Percentiles rank a stretch among this genome's conserved stretches.
phyloP scores from a whole-genome alignment of 2,888 invertebrate species.

The Drosophila picticornis region DNA sequence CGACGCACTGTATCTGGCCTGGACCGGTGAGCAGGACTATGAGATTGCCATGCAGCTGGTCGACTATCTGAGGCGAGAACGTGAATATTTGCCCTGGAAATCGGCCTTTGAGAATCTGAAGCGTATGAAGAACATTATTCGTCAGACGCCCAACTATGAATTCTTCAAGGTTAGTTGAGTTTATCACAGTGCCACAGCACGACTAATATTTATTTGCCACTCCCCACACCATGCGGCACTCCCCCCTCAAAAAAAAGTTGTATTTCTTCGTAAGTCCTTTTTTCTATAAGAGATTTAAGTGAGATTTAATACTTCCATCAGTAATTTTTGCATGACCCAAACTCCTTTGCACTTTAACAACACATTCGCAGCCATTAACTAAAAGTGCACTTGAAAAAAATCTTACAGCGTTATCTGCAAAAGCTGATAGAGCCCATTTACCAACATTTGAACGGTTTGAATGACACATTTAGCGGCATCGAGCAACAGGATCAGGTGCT shows the following conservation, averaged over 20 bases:
- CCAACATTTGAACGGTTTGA: conserved; percentile 87
- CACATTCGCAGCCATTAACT: not conserved
- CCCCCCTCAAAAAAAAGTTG: conserved; percentile 43
- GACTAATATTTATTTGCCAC: conserved; percentile 49
- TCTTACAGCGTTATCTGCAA: conserved; percentile 87
- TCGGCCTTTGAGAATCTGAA: conserved; percentile 87
- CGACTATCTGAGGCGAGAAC: conserved; percentile 86
- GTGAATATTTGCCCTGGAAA: conserved; percentile 86
- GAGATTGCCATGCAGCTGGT: conserved; percentile 87
- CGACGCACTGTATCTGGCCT: conserved; percentile 90
- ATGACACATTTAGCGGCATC: conserved; percentile 84
- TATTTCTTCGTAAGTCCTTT: conserved; percentile 68
- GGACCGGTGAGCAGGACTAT: conserved; percentile 89
- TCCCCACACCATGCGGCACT: conserved; percentile 7
- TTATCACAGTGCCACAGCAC: not conserved
- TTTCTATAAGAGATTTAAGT: not conserved
- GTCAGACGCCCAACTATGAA: conserved; percentile 88
- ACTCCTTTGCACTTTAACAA: not conserved
- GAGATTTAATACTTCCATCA: not conserved
- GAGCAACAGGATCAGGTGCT: conserved; percentile 87
- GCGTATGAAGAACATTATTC: conserved; percentile 87
- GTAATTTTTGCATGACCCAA: not conserved
- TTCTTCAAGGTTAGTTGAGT: conserved; percentile 87
- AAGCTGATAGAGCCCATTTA: conserved; percentile 89
- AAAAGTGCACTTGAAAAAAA: not conserved